phyloP scores from a whole-genome alignment of 2,797 vertebrate species.

The Echeneis naucrates region DNA sequence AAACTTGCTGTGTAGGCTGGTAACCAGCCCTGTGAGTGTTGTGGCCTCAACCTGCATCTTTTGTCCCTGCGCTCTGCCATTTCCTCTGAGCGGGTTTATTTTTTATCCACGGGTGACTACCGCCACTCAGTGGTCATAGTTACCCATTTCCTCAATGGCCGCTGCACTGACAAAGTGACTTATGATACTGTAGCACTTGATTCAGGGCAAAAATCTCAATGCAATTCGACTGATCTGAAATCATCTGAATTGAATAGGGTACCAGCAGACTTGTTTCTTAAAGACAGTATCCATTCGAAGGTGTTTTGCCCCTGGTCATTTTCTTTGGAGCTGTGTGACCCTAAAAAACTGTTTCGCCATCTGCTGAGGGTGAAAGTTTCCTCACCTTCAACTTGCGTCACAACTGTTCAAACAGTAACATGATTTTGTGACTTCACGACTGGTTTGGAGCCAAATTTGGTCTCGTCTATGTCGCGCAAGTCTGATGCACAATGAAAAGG shows the following conservation, averaged over 20 bases:
- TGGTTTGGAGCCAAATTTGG: neutral
- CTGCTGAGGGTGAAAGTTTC: neutral
- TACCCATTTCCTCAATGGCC: neutral
- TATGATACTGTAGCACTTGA: neutral
- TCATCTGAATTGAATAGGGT: neutral
- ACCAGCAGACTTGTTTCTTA: neutral
- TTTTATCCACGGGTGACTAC: slow-evolving; percentile 57
- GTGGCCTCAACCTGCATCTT: slow-evolving; percentile 43
- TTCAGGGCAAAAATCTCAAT: neutral
- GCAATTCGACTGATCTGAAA: no score
- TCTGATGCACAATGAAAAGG: neutral
- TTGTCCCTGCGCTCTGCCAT: slow-evolving; percentile 42
- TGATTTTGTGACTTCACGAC: neutral
- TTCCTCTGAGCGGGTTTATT: neutral
- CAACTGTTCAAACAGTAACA: neutral
- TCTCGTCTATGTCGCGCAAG: neutral
- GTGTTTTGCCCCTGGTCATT: neutral
- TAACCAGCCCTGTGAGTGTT: slow-evolving; percentile 22
- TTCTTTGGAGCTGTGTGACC: neutral
- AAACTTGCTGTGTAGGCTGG: slow-evolving; percentile 11
- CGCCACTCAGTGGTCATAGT: slow-evolving; percentile 73
- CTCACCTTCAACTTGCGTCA: neutral
- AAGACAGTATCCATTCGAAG: no score
- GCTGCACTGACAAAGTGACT: slow-evolving; percentile 23
- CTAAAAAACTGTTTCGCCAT: no score